Evolutionary conservation across 2,113 vertebrate genomes (phyloP).

Genomic region (Macrotus californicus): DNA sequence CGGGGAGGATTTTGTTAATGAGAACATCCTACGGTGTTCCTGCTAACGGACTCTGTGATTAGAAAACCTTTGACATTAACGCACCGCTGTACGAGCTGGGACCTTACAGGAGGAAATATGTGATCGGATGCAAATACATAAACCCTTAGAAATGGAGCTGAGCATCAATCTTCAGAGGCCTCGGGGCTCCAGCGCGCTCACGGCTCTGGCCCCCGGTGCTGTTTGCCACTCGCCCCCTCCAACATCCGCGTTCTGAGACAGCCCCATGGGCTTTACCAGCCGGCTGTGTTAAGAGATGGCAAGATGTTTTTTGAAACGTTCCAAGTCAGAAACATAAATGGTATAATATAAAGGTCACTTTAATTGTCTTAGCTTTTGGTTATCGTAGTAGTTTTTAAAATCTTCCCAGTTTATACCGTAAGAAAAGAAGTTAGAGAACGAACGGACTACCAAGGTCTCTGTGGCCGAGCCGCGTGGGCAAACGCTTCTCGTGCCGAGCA

Average conservation of each 20-base stretch:
- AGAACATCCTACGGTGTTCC: background rate
- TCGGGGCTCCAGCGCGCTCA: background rate
- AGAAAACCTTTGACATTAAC: background rate
- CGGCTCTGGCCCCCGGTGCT: background rate
- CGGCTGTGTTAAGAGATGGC: background rate
- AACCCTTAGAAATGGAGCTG: background rate
- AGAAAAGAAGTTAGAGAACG: background rate
- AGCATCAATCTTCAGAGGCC: background rate
- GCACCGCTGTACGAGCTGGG: background rate
- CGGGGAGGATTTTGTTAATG: conserved; percentile 6
- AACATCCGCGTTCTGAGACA: background rate
- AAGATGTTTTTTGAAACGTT: background rate
- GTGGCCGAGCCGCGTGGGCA: background rate
- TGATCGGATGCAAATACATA: background rate
- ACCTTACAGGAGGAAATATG: background rate
- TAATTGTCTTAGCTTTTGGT: background rate
- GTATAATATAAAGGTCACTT: background rate
- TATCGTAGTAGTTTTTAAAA: background rate
- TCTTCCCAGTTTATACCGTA: background rate
- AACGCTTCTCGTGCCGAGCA: background rate
- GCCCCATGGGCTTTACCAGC: too few species aligned
- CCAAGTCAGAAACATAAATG: background rate
- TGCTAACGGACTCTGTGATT: background rate
- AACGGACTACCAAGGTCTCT: background rate
- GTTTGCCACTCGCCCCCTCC: background rate